Conservation (phyloP, 2,113 vertebrate genomes). For the Spizaetus ornatus region DNA sequence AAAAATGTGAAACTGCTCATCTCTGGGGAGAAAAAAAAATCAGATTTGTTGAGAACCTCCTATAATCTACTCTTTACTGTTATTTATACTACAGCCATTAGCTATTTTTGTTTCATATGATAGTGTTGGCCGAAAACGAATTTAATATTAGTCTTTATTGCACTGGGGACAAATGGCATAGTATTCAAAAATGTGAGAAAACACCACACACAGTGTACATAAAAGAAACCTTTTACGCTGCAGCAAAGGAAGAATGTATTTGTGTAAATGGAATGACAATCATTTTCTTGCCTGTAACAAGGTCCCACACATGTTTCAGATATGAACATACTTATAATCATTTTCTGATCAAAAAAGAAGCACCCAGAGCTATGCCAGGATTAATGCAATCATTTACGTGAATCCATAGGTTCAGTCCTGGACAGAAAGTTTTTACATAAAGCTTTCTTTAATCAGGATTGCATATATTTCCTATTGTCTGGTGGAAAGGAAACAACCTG, state of each 20-base stretch:
- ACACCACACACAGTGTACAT: neutral
- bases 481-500: neutral
- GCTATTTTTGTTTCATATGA: neutral
- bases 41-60: neutral
- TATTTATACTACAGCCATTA: neutral
- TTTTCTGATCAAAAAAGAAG: neutral
- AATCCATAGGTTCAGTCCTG: neutral
- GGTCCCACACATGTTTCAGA: neutral
- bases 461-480: neutral
- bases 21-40: neutral
- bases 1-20: neutral
- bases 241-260: neutral
- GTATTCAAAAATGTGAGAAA: constrained; percentile 10
- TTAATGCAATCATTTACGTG: neutral
- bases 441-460: neutral
- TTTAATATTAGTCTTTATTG: constrained; percentile 21
- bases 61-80: neutral
- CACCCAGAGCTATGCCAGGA: too few relatives aligned
- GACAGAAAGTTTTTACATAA: neutral
- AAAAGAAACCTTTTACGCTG: neutral
- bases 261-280: neutral
- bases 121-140: neutral
- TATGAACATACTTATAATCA: neutral
- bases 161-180: neutral
- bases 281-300: neutral